Evolutionary conservation across 1,140 invertebrate species (phyloP), one percentile per base, ranked within the genome.

Genomic region (Diachasma alloeum): DNA sequence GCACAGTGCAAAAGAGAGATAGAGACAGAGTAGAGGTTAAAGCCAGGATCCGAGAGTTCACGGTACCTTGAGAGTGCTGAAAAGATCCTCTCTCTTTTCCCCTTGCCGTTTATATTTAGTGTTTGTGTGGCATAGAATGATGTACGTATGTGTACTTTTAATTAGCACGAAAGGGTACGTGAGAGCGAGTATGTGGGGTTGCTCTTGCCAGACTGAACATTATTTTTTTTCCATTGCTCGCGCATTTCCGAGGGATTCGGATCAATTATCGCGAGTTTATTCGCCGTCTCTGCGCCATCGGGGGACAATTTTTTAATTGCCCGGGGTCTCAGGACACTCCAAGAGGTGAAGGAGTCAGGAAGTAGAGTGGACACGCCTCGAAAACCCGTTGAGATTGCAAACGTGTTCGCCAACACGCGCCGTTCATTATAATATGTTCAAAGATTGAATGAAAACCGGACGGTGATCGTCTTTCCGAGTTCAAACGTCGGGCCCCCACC

Each of bases 11-110:
- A 44, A 22, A 24, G 48, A 31, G 36, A 24, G 68, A 73, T 44
- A 37, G 75, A 46, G 37, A 71, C 36, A 48, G 71, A 71, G 56
- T 48, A 36, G 36, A 71, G 72, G 68, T 72, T 77, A 76, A 69
- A 53, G 70, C 67, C 72, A 53, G 75, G 59, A 72, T 76, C 48
- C 59, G 46, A 48, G 77, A 70, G 63, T 75, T 78, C 44, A 56
- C 68, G 59, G 56, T 42, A 44, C 37, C 72, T 74, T 46, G 70
- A 48, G 67, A 36, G 46, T n/a, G 66, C 31, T 81, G 78, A 78
- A 81, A 81, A 81, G 78, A 73, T 81, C 75, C 53, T 76, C 77
- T 77, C 71, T 15, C 31, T 19, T 37, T n/a, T 15, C 48, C 19
- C 17, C n/a, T 53, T 36, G n/a, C 31, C 46, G 26, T 37, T 72